Base-by-base conservation (phyloP, 1,140 invertebrate species). In the Hermatobates lingyangjiaoensis region DNA sequence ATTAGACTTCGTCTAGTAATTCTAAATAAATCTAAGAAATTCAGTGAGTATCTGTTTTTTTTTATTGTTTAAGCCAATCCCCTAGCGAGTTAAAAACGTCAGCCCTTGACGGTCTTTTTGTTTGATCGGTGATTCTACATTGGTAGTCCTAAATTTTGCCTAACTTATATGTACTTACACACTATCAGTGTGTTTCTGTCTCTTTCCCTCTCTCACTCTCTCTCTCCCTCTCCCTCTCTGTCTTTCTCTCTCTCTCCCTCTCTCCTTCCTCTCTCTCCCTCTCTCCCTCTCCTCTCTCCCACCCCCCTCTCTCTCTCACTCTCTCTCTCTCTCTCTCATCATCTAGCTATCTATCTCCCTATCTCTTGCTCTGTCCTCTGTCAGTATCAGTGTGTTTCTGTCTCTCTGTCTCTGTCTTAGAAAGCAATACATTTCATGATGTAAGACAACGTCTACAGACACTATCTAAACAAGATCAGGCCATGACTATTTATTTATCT, bases 281-380 rank as follows among this genome's bases (percentile, higher is more conserved):
- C 47, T 49, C 47, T 49, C 27, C 27, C 15, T 28, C 27, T 28
- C 47, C 27, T 49, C 27, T 28, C 27, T 24, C 27, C 45, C 27
- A 26, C 27, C 30, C 20, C 27, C 21, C 15, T 49, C 47, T 49
- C 45, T 27, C 45, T 27, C 30, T 38, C 47, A 18, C 25, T 18
- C 47, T 21, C 30, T 38, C 21, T 14, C 47, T 28, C 21, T 21
- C 21, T 21, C 42, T 20, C 21, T 21, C 42, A 10, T 20, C 20
- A 10, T 20, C 42, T 44, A 10, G 5, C 14, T 20, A 10, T 44
- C 42, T 21, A 7, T 21, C 42, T 21, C 42, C 10, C 42, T 21
- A 10, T 10, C 42, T 21, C 21, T 21, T 20, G 7, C 42, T 44
- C 42, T 21, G 5, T 44, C 42, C 20, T 20, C 20, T 20, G 5